A percentile compares a stretch with the other conserved stretches of the same genome.
Conservation (phyloP, 2,113 vertebrate genomes). For the Sphyrna mokarran region DNA sequence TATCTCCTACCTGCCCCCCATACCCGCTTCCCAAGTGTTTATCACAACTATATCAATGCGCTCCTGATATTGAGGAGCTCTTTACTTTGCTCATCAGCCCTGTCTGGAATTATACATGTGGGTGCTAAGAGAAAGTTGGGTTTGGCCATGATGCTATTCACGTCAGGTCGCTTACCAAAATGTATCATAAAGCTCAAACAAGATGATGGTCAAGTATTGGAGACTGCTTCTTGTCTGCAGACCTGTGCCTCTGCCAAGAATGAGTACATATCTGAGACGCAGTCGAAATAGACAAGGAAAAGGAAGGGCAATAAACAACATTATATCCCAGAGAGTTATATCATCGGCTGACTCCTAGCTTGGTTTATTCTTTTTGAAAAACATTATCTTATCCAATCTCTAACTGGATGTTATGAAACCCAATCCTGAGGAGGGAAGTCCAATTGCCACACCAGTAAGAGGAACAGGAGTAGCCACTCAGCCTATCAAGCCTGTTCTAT, state of each 20-base stretch:
- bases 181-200: neutral
- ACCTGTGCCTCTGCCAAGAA: neutral
- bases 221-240: neutral
- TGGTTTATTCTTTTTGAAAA: neutral
- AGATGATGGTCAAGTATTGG: neutral
- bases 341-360: neutral
- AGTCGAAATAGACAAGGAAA: neutral
- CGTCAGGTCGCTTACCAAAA: neutral
- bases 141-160: neutral
- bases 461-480: neutral
- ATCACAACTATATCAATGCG: too few relatives aligned
- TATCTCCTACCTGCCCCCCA: too few relatives aligned
- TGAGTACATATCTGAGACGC: neutral
- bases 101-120: neutral
- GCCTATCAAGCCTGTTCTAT: neutral
- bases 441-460: neutral
- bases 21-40: too few relatives aligned
- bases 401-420: neutral
- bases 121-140: neutral
- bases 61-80: too few relatives aligned
- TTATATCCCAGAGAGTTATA: neutral
- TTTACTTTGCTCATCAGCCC: neutral
- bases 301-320: neutral
- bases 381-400: neutral
- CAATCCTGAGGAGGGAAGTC: neutral